phyloP scores from a whole-genome alignment of 2,888 invertebrate genomes.

The Pseudeuparius sepicola region DNA sequence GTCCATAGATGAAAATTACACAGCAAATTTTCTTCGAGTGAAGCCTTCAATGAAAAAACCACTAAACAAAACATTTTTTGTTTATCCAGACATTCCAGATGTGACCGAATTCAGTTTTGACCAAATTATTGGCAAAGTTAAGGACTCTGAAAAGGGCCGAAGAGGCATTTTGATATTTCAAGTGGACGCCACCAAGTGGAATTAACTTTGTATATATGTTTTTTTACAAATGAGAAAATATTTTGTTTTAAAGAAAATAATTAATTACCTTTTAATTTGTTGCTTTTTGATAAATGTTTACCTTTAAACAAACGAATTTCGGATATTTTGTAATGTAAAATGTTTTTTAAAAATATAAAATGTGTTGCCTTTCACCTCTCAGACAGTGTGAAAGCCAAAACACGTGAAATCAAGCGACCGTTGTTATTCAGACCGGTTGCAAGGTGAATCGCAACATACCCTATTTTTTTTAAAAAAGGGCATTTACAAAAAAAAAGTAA shows the following conservation, averaged over 20 bases:
- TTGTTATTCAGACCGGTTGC: conserved; percentile 11
- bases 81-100: conserved; percentile 14
- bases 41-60: conserved; percentile 13
- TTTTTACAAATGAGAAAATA: conserved; percentile 7
- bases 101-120: conserved; percentile 15
- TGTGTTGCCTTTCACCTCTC: conserved; percentile 13
- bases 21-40: conserved; percentile 15
- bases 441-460: conserved; percentile 14
- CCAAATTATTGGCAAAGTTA: conserved; percentile 14
- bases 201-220: conserved; percentile 4
- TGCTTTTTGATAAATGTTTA: conserved; percentile 13
- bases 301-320: conserved; percentile 12
- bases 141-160: conserved; percentile 13
- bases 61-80: conserved; percentile 12
- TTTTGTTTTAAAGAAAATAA: conserved; percentile 10
- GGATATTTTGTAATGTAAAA: conserved; percentile 13
- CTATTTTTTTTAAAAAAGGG: conserved; percentile 4
- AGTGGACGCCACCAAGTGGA: conserved; percentile 12
- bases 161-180: conserved; percentile 13
- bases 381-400: conserved; percentile 15
- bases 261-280: conserved; percentile 10
- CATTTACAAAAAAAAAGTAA: background rate
- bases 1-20: conserved; percentile 15
- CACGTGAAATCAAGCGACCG: conserved; percentile 12
- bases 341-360: conserved; percentile 14